A percentile compares a stretch with the other conserved stretches of the same genome.
Conservation (phyloP, 1,140 invertebrate species). For the Pseudobourletiella spinata region DNA sequence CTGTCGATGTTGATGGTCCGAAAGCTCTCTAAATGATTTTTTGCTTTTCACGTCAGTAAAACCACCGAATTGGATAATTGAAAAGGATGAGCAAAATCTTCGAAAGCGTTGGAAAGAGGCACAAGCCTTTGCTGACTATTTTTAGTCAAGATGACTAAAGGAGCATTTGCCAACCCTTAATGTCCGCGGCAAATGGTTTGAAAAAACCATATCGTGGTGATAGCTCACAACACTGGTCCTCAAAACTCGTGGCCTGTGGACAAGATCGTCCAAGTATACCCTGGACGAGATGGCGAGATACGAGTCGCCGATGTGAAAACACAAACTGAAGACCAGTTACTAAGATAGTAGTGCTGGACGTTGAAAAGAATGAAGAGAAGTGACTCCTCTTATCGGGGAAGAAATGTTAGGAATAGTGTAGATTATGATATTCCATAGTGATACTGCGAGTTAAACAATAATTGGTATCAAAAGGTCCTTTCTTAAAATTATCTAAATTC, state of each 20-base stretch:
- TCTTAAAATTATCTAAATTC: no score
- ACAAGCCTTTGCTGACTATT: conserved; percentile 17
- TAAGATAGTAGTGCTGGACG: no score
- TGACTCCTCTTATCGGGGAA: no score
- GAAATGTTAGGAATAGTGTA: no score
- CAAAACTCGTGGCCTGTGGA: conserved; percentile 23
- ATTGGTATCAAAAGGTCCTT: no score
- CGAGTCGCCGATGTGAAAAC: conserved; percentile 19
- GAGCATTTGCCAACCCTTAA: no score
- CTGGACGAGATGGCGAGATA: conserved; percentile 11
- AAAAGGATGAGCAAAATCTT: no score
- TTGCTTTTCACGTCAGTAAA: conserved; percentile 14
- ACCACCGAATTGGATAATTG: neutral
- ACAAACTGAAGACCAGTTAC: neutral
- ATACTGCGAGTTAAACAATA: no score
- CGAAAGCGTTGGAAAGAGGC: conserved; percentile 17
- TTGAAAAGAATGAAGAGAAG: no score
- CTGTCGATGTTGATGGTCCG: conserved; percentile 37
- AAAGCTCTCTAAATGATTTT: conserved; percentile 35
- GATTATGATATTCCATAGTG: no score
- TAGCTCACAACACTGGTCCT: conserved; percentile 13
- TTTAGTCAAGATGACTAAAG: conserved; percentile 22
- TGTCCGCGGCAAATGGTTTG: conserved; percentile 19
- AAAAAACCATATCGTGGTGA: conserved; percentile 17
- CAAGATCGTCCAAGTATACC: neutral